Evolutionary conservation across 1,140 invertebrate species (phyloP).

Genomic region (Littorina saxatilis): DNA sequence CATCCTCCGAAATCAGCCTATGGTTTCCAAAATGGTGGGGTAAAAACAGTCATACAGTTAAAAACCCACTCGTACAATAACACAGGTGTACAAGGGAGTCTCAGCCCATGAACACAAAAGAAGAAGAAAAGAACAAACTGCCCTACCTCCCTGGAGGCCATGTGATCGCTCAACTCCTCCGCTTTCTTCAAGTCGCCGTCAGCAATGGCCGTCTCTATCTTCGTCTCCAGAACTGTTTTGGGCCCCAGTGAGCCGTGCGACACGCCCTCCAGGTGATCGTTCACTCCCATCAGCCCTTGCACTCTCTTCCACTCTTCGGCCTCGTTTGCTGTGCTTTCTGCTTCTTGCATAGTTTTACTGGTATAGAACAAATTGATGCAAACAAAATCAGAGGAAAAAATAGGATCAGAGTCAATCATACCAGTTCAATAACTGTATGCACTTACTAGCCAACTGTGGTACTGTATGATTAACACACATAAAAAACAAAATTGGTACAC

Average conservation of each 20-base stretch:
- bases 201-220: constrained; percentile 58
- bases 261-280: constrained; percentile 58
- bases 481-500: not conserved
- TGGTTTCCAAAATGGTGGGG: too few species aligned
- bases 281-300: constrained; percentile 54
- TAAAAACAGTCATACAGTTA: too few species aligned
- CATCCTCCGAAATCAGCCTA: too few species aligned
- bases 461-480: not conserved
- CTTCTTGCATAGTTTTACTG: not conserved
- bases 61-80: too few species aligned
- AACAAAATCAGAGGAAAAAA: not conserved
- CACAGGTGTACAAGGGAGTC: too few species aligned
- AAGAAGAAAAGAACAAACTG: too few species aligned
- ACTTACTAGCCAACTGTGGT: not conserved
- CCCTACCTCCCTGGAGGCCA: constrained; percentile 64
- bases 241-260: constrained; percentile 53
- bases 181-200: constrained; percentile 57
- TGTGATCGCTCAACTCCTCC: constrained; percentile 62
- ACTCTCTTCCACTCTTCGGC: constrained; percentile 53
- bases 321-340: constrained; percentile 3
- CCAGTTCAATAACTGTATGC: not conserved
- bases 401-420: not conserved
- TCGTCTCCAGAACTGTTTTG: constrained; percentile 56
- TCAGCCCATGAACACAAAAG: too few species aligned
- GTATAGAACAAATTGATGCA: constrained; percentile 6